Evolutionary conservation across 2,888 invertebrate genomes (phyloP).

Genomic region (Tipula confusa): DNA sequence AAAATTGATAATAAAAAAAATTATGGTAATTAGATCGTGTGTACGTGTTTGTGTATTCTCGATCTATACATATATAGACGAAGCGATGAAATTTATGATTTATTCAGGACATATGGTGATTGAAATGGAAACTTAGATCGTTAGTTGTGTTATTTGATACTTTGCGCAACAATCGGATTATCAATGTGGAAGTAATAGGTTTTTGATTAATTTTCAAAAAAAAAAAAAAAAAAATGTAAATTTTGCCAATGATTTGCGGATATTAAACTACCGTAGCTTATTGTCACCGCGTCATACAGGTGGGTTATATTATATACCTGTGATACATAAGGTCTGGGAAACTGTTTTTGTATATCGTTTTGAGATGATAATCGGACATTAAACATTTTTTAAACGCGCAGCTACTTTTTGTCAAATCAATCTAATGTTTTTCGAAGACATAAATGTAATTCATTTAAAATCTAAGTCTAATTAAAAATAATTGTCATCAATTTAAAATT

Average conservation of each 20-base stretch:
- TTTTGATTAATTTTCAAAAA: constrained; percentile 14
- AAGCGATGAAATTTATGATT: constrained; percentile 13
- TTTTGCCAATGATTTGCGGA: neutral
- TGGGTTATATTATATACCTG: neutral
- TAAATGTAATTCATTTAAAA: neutral
- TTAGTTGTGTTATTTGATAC: neutral
- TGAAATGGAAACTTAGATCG: neutral
- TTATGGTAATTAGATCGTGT: neutral
- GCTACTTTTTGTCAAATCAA: constrained; percentile 6
- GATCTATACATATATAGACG: too few relatives aligned
- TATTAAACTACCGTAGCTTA: neutral
- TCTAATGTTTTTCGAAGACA: neutral
- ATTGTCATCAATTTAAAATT: constrained; percentile 17
- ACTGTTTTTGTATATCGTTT: neutral
- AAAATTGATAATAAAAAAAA: neutral
- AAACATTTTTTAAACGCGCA: neutral
- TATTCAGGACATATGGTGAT: constrained; percentile 7
- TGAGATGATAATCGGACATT: neutral
- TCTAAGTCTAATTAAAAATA: constrained; percentile 20
- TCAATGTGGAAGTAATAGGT: neutral
- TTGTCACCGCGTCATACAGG: neutral
- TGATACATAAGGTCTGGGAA: too few relatives aligned
- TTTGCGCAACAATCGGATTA: neutral
- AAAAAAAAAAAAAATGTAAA: neutral
- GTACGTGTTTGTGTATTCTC: neutral